Percentiles rank a stretch among this genome's conserved stretches.
Evolutionary conservation across 1,140 invertebrate genomes (phyloP).

Genomic region (Neodiprion lecontei): DNA sequence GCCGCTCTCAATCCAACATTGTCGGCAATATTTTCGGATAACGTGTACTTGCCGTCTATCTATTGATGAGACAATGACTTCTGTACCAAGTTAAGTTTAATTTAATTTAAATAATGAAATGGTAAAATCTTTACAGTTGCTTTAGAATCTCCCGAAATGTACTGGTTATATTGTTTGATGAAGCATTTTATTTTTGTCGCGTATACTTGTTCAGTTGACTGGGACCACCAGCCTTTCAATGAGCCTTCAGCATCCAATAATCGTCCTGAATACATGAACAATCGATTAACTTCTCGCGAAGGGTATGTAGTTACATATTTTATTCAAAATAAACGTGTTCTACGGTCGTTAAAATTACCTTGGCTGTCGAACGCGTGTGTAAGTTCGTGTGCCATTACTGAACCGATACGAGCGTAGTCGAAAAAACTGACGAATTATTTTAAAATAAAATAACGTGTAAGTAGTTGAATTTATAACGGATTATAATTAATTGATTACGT

Average conservation of each 20-base stretch:
- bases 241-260: conserved; percentile 2
- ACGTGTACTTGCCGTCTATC: not conserved
- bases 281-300: too few species aligned
- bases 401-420: conserved; percentile 1
- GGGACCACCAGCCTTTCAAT: not conserved
- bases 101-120: too few species aligned
- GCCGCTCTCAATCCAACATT: not conserved
- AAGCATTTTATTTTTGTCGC: not conserved
- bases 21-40: not conserved
- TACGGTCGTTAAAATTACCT: not conserved
- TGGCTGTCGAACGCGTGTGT: conserved; percentile 3
- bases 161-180: not conserved
- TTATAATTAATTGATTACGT: too few species aligned
- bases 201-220: conserved; percentile 2
- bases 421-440: not conserved
- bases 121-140: not conserved
- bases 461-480: too few species aligned
- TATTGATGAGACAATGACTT: not conserved
- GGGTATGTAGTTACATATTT: not conserved
- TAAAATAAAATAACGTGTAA: too few species aligned
- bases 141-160: not conserved
- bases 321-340: not conserved
- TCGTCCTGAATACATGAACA: not conserved
- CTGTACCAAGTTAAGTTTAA: too few species aligned
- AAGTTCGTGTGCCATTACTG: not conserved